phyloP scores from a whole-genome alignment of 2,113 vertebrate genomes.

The Mystacornis crossleyi region DNA sequence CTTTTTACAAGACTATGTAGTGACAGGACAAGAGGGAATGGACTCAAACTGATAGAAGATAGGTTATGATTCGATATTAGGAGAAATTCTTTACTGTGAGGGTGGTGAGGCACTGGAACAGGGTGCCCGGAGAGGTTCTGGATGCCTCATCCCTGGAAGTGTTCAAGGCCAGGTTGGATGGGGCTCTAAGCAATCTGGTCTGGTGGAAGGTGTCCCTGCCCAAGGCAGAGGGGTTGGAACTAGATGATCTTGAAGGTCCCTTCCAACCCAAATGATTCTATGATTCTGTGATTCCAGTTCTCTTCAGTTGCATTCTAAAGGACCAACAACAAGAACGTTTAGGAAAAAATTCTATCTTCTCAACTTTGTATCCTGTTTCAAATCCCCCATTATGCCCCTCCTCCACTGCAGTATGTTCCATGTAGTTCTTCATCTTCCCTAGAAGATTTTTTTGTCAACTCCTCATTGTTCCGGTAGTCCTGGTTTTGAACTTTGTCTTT shows the following conservation, averaged over 20 bases:
- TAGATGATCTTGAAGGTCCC: neutral
- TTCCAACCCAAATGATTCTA: neutral
- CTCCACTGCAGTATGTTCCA: neutral
- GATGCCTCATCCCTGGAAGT: neutral
- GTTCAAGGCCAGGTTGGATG: neutral
- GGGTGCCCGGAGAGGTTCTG: neutral
- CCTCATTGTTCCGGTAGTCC: neutral
- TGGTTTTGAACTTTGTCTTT: neutral
- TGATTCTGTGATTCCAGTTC: neutral
- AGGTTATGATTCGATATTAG: neutral
- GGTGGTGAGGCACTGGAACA: neutral
- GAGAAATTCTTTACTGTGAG: neutral
- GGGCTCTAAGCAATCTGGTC: neutral
- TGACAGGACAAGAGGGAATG: neutral
- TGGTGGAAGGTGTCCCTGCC: neutral
- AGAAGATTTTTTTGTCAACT: neutral
- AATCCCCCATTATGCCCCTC: neutral
- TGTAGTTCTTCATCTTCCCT: neutral
- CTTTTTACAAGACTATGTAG: neutral
- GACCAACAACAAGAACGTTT: neutral
- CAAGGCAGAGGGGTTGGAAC: fast-evolving
- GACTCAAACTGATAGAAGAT: neutral
- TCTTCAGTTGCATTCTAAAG: neutral
- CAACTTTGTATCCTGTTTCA: neutral
- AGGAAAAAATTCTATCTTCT: neutral